Percentiles rank a stretch among this genome's conserved stretches.
Evolutionary conservation across 2,888 invertebrate species (phyloP).

Genomic region (Cremastinae sp.): DNA sequence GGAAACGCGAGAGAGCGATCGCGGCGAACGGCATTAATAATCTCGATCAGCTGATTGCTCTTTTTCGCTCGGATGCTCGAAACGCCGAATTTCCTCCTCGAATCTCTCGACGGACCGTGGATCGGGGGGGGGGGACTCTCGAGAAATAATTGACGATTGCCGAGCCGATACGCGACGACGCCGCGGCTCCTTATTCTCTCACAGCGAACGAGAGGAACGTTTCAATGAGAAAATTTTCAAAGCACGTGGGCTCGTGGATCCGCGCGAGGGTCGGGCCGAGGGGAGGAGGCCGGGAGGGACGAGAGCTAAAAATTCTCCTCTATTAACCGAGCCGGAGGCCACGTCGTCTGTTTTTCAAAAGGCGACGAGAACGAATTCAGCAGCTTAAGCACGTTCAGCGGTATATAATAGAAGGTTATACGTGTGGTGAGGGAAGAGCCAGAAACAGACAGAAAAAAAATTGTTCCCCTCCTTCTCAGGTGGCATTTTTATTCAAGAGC

Average conservation of each 20-base stretch:
- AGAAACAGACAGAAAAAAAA: constrained; percentile 14
- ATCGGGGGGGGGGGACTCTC: too few species aligned
- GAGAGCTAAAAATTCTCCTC: constrained; percentile 27
- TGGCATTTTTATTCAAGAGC: constrained; percentile 55
- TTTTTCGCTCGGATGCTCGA: too few species aligned
- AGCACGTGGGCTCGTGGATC: constrained; percentile 10
- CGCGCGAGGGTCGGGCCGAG: constrained; percentile 31
- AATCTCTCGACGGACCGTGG: neutral
- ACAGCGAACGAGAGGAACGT: too few species aligned
- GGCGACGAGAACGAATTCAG: constrained; percentile 50
- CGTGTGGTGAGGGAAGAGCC: neutral
- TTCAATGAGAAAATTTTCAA: too few species aligned
- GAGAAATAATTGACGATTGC: too few species aligned
- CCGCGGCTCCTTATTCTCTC: too few species aligned
- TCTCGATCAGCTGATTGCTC: too few species aligned
- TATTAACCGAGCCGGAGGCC: constrained; percentile 24
- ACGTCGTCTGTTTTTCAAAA: constrained; percentile 46
- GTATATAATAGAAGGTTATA: constrained; percentile 40
- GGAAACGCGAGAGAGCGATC: too few species aligned
- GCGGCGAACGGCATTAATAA: too few species aligned
- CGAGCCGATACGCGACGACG: neutral
- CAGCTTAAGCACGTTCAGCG: constrained; percentile 57
- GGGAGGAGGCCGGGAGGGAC: constrained; percentile 2
- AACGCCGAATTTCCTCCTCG: neutral
- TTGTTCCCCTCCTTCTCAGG: constrained; percentile 19